Base-by-base conservation (phyloP, 2,888 invertebrate genomes). In the Xylota sylvarum region DNA sequence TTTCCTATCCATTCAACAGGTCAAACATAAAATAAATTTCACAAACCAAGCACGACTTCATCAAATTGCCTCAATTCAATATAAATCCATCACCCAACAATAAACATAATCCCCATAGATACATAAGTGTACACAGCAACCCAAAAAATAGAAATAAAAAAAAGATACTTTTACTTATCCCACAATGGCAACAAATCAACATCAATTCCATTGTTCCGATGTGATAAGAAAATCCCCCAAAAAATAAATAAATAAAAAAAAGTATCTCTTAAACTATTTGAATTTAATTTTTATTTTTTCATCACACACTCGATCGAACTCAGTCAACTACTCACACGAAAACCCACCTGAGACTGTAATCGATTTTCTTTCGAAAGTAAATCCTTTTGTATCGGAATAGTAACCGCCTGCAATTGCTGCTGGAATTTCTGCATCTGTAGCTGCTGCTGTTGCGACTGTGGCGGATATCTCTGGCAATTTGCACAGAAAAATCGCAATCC, bases 401-500 rank as follows among this genome's bases (percentile, higher is more conserved):
- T 73, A 48, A 73, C 73, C 67, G 82, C 56, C 62, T 83, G 87
- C 17, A 79, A 64, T 23, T 80, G 87, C 67, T 72, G 50, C 7
- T 50, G 82, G 52, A 56, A 82, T 30, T 70, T 72, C 19, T 79
- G 87, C 67, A 80, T 56, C 52, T 85, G 84, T 50, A 62, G 35
- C 43, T 83, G 83, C 55, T 77, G 81, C 46, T 52, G 85, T 19
- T 64, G 40, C 27, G 77, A 72, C 56, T 80, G 85, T 19, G 69
- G 40, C 27, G 77, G 81, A 52, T 78, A 85, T 32, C 76, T 83
- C 85, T 89, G 88, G 74, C 88, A 89, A 81, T 81, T 88, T 23
- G 84, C 88, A 72, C 88, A 89, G 40, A 88, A 76, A 86, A 89
- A 84, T 84, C 84, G 65, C 72, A 89, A 78, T 23, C 88, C 87